Conservation (phyloP, 2,113 vertebrate genomes). For the Rissa tridactyla region DNA sequence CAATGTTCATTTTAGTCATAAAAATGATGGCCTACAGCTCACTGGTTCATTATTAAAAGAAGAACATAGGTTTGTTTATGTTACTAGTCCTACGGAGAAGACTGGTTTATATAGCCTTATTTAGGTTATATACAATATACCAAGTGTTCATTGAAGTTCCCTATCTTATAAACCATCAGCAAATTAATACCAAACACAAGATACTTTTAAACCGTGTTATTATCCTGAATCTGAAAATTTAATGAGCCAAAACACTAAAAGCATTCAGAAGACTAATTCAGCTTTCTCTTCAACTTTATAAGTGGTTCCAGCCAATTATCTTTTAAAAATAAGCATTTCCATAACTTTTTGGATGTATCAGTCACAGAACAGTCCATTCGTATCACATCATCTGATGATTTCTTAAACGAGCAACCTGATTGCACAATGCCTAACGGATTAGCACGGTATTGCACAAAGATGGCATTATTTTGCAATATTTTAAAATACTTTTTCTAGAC, state of each 20-base stretch:
- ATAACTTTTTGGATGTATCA: background rate
- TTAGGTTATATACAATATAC: background rate
- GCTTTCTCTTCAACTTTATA: background rate
- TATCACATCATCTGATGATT: background rate
- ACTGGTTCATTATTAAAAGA: background rate
- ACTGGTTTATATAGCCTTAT: background rate
- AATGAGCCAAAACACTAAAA: conserved; percentile 15
- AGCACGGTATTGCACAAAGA: background rate
- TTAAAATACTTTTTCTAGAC: background rate
- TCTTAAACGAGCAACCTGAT: background rate
- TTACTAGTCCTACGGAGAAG: background rate
- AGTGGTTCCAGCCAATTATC: background rate
- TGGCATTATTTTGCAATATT: background rate
- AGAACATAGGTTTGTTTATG: background rate
- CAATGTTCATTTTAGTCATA: background rate
- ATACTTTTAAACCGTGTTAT: background rate
- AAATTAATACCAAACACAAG: conserved; percentile 21
- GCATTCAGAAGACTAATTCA: background rate
- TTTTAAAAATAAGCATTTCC: background rate
- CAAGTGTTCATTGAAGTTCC: background rate
- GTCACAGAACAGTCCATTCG: background rate
- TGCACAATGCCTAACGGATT: background rate
- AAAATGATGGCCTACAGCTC: background rate
- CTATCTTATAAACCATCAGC: conserved; percentile 1
- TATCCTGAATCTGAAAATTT: background rate